Evolutionary conservation across 2,113 vertebrate genomes (phyloP).

Genomic region (Campylomormyrus numenius): DNA sequence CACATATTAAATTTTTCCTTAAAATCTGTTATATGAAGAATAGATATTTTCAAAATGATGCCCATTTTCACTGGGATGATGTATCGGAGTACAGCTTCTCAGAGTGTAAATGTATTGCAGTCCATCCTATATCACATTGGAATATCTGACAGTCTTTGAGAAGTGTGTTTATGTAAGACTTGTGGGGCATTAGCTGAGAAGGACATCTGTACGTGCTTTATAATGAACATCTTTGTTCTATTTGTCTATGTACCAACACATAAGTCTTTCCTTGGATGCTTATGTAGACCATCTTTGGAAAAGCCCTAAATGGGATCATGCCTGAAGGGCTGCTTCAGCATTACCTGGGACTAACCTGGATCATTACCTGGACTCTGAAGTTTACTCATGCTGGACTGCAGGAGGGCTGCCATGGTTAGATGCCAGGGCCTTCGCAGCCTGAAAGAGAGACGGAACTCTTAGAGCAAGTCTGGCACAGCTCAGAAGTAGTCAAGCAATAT

Average conservation of each 20-base stretch:
- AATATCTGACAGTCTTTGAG: not conserved
- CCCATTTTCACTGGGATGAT: not conserved
- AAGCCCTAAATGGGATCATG: not conserved
- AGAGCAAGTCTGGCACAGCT: not conserved
- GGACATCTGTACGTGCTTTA: not conserved
- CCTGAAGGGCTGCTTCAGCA: not conserved
- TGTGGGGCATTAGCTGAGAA: not conserved
- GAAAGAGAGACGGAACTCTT: not conserved
- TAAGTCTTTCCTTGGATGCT: not conserved
- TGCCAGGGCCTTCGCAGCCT: conserved; percentile 43
- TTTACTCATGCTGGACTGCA: conserved; percentile 47
- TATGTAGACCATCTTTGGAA: not conserved
- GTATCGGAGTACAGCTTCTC: not conserved
- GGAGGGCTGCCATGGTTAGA: conserved; percentile 56
- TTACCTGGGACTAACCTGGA: not conserved
- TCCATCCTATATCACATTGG: not conserved
- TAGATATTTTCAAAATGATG: not conserved
- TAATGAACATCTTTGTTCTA: not conserved
- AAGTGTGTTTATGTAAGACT: not conserved
- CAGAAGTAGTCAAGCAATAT: not conserved
- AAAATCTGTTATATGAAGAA: not conserved
- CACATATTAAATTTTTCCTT: not conserved
- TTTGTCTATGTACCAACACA: not conserved
- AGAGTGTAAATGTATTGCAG: not conserved
- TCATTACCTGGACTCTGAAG: conserved; percentile 56